These are phyloP conservation scores for Aphelenchoides besseyi DNA, from an alignment of 1,140 invertebrate species.

Conservation along the genomic window DNA sequence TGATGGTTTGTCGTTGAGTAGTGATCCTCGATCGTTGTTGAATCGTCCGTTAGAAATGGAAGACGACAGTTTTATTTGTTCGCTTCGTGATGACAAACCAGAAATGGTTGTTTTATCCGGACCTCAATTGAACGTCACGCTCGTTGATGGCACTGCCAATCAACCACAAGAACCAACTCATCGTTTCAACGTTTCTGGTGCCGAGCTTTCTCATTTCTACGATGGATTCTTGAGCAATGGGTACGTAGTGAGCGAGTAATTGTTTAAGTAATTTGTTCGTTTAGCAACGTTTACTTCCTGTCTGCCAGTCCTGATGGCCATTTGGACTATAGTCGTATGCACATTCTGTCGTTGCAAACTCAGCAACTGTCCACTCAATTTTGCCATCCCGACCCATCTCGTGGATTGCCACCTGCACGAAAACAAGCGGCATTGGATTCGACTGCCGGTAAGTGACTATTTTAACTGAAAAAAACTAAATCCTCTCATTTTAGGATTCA, in stretches of 20 bases:
- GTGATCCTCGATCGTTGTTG: conserved; percentile 49
- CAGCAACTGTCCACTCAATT: conserved; percentile 58
- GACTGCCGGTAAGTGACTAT: conserved; percentile 40
- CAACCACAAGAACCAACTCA: conserved; percentile 49
- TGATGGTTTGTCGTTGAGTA: conserved; percentile 47
- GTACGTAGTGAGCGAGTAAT: conserved; percentile 26
- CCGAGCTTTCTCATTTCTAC: conserved; percentile 60
- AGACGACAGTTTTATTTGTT: conserved; percentile 53
- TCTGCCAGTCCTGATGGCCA: conserved; percentile 58
- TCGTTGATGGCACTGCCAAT: conserved; percentile 48
- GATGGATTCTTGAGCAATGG: conserved; percentile 60
- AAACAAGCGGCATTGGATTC: conserved; percentile 59
- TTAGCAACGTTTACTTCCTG: conserved; percentile 55
- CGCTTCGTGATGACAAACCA: conserved; percentile 56
- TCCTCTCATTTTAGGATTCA: conserved; percentile 47
- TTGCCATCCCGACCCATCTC: conserved; percentile 49
- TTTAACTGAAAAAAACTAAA: conserved; percentile 25
- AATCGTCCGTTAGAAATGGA: conserved; percentile 48
- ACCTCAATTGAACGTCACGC: conserved; percentile 51
- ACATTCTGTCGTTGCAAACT: conserved; percentile 45
- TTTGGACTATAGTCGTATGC: conserved; percentile 58
- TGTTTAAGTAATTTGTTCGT: conserved; percentile 18
- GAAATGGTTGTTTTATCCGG: conserved; percentile 57
- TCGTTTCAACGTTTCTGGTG: conserved; percentile 52
- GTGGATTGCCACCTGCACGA: conserved; percentile 54